Evolutionary conservation across 2,113 vertebrate species (phyloP).

Genomic region (Barbus barbus): DNA sequence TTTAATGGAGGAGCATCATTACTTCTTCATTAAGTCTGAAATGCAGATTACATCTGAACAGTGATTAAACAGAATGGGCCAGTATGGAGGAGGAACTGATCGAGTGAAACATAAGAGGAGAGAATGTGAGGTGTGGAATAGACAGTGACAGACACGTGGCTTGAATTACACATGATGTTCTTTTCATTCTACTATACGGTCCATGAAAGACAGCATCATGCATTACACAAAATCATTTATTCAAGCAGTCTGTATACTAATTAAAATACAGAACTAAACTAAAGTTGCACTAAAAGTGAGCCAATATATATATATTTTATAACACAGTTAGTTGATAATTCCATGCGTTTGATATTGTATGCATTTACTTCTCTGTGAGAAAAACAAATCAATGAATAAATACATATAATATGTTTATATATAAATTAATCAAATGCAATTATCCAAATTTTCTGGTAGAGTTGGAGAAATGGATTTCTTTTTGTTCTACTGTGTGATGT

Average conservation of each 20-base stretch:
- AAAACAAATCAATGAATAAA: too few relatives aligned
- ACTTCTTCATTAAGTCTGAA: constrained; percentile 25
- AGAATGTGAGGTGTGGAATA: neutral
- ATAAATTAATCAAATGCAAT: too few relatives aligned
- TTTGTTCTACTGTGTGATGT: neutral
- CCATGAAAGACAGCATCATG: neutral
- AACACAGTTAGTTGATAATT: too few relatives aligned
- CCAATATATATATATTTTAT: too few relatives aligned
- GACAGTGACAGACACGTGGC: neutral
- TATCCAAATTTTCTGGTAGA: neutral
- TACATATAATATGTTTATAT: too few relatives aligned
- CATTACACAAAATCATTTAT: too few relatives aligned
- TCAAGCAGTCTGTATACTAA: too few relatives aligned
- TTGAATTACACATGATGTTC: neutral
- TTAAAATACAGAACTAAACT: too few relatives aligned
- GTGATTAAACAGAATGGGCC: constrained; percentile 4
- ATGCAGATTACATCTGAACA: constrained; percentile 27
- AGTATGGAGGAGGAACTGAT: neutral
- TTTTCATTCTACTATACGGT: neutral
- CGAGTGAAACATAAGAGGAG: neutral
- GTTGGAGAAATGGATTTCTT: neutral
- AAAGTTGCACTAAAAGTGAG: too few relatives aligned
- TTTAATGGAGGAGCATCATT: neutral
- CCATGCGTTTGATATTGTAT: too few relatives aligned
- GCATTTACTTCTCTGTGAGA: too few relatives aligned